Base-by-base conservation (phyloP, 2,797 vertebrate genomes). In the Parauchenoglanis punctatus region DNA sequence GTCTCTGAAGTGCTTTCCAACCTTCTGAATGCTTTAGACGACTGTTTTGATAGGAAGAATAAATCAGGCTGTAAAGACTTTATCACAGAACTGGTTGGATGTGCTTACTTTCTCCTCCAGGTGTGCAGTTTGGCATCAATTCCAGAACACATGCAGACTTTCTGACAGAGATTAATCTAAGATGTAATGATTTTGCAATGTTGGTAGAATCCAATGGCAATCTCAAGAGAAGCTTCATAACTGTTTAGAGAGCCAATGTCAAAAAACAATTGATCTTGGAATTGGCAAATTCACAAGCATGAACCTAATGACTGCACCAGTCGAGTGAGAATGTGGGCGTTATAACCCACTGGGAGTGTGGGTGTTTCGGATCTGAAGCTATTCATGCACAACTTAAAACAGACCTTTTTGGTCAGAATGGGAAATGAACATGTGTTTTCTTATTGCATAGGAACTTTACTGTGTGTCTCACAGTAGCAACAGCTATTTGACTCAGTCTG, bases 331-430 rank as follows among this genome's bases (percentile, higher is more conserved):
- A 85, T 81, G 75, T 88, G 87, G 88, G 88, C 83, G 88, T 89
- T 91, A 88, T 90, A 78, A 76, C 86, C 87, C 82, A 84, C 86
- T 86, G 90, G 88, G 85, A 89, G 56, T 83, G 88, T 87, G 86
- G 83, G 80, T 86, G 88, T 89, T 90, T 88, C 84, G 76, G 85
- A 91, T 85, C 75, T 82, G 84, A 88, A 86, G 78, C 78, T 49
- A 49, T 88, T 83, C 87, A 89, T 86, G 76, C 83, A 82, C 73
- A 78, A 84, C 86, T 76, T 88, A 63, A 89, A 91, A 63, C 87
- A 81, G 81, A 88, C 86, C 75, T 89, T 80, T 80, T 85, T 28
- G 23, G 3, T 31, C 17, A 82, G 25, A 28, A 67, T 28, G 6
- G 59, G 13, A 82, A 28, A 15, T 1, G 1, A 81, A 46, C 7